Evolutionary conservation across 1,140 invertebrate species (phyloP), one percentile per base, ranked within the genome.

Genomic region (Drosophila orena): DNA sequence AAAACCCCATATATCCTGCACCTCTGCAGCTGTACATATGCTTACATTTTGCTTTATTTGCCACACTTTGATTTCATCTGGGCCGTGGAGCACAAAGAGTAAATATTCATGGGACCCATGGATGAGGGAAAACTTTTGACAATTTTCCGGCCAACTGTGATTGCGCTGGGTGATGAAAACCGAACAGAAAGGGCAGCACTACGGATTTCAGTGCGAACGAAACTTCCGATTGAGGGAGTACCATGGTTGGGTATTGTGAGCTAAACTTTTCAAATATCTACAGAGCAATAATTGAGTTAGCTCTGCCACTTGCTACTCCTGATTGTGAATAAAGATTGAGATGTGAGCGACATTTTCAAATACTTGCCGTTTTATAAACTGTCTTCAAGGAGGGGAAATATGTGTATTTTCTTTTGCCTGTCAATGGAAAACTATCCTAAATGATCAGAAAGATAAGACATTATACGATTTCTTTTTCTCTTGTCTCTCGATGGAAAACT

Each of bases 1-100:
- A 8, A 8, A 30, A 27, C 8, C 7, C 24, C 30, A 64, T 15
- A 44, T 58, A 44, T 58, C 27, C 55, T 35, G 54, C n/a, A 20
- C 60, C 56, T 64, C 40, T 60, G 55, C 24, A 17, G 15, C 30
- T 24, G 14, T 65, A 42, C 62, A 60, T 66, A 50, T 65, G 64
- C 58, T 40, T 70, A 15, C 62, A 27, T 70, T 64, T 70, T 70
- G 43, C 78, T 78, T 78, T 59, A 40, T 57, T 70, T 52, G 40
- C 24, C 64, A 64, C 55, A 61, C 76, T 78, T 78, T 78, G 76
- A 78, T 78, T 78, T 65, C 55, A 34, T 70, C 34, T 17, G 27
- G 30, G 10, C n/a, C 12, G 10, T 20, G 6, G 24, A 50, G 50
- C 34, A 56, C 46, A 69, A 24, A 43, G 30, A 46, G 49, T 53